Evolutionary conservation across 2,113 vertebrate species (phyloP).

Genomic region (Furnarius figulus): DNA sequence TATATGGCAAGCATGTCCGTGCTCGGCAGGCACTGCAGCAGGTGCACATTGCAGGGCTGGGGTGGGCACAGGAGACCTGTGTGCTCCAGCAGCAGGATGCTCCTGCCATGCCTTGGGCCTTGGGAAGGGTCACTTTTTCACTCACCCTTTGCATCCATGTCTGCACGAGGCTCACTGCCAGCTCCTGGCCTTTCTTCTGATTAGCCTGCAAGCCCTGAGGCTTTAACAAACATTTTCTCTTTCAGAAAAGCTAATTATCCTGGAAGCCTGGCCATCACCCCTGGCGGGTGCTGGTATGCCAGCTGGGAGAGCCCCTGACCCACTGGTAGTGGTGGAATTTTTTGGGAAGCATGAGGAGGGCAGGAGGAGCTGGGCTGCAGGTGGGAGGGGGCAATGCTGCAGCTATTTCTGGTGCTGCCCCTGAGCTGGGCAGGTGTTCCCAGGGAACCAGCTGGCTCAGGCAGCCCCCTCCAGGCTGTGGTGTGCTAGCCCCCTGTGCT

Average conservation of each 20-base stretch:
- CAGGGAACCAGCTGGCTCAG: background rate
- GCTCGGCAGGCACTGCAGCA: rapidly evolving
- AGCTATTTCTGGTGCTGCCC: background rate
- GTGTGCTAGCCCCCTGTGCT: background rate
- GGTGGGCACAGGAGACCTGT: rapidly evolving
- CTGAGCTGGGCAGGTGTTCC: background rate
- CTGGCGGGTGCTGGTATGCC: background rate
- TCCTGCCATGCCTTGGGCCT: background rate
- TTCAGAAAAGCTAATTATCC: conserved; percentile 32
- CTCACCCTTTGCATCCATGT: background rate
- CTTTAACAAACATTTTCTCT: conserved; percentile 42
- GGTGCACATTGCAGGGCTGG: background rate
- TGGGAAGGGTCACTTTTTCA: background rate
- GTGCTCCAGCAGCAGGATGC: background rate
- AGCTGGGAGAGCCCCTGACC: background rate
- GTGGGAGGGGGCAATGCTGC: background rate
- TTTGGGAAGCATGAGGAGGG: background rate
- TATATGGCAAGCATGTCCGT: rapidly evolving
- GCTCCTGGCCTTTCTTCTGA: background rate
- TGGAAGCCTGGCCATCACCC: background rate
- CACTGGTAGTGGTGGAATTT: background rate
- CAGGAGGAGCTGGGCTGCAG: background rate
- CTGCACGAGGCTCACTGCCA: background rate
- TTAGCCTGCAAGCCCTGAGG: conserved; percentile 1
- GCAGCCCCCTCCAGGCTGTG: rapidly evolving